Evolutionary conservation across 2,888 invertebrate genomes (phyloP).

Genomic region (Cyclophora punctaria): DNA sequence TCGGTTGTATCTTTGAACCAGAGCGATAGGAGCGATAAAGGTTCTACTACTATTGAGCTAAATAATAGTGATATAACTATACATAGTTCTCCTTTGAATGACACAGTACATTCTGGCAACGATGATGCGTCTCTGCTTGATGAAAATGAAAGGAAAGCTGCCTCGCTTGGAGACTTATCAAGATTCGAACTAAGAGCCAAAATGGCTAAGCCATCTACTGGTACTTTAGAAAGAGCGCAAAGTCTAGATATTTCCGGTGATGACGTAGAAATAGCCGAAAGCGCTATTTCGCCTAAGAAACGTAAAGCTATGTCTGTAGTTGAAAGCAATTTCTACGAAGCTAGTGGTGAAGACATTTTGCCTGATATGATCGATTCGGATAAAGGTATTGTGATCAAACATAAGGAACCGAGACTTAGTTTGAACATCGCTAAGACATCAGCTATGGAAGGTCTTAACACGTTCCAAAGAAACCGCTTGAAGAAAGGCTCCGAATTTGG

Average conservation of each 20-base stretch:
- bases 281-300: conserved; percentile 74
- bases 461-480: conserved; percentile 79
- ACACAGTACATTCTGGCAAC: conserved; percentile 53
- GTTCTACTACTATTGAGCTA: conserved; percentile 80
- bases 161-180: conserved; percentile 86
- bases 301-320: conserved; percentile 78
- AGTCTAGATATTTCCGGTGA: conserved; percentile 83
- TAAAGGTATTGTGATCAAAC: conserved; percentile 52
- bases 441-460: conserved; percentile 79
- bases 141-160: conserved; percentile 82
- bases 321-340: conserved; percentile 62
- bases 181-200: conserved; percentile 74
- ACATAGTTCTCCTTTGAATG: conserved; percentile 79
- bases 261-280: conserved; percentile 62
- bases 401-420: conserved; percentile 75
- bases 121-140: conserved; percentile 68
- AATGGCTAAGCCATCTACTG: conserved; percentile 63
- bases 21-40: conserved; percentile 68
- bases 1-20: conserved; percentile 63
- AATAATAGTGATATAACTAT: conserved; percentile 84
- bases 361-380: conserved; percentile 63
- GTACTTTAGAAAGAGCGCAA: conserved; percentile 84
- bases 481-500: conserved; percentile 86
- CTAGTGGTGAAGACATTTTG: conserved; percentile 53
- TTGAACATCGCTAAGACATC: conserved; percentile 65